Base-by-base conservation (phyloP, 1,140 invertebrate species). In the Drosophila pallidifrons region DNA sequence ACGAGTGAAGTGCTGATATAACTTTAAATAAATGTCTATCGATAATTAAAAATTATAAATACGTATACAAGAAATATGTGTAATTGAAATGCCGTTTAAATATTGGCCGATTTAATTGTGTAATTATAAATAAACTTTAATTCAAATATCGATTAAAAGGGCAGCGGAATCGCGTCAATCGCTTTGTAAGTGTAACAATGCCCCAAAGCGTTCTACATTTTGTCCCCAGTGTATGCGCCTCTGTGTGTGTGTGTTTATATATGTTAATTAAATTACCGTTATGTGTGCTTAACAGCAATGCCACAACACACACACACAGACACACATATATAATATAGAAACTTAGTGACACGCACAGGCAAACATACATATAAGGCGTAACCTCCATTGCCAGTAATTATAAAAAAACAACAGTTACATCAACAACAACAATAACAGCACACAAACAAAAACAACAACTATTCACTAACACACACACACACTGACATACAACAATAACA, bases 251-350 rank as follows among this genome's bases (percentile, higher is more conserved):
- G 59, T 75, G 77, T 78, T 81, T 77, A 80, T 82, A 77, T 71
- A 89, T 88, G 85, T 88, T 88, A 88, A 88, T 88, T 88, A 83
- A 88, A 88, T 88, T 88, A 88, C 78, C 85, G 85, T 88, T 88
- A 77, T 86, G 82, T 87, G 76, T 79, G 80, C 79, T 83, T 88
- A 78, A 75, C 83, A 81, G 58, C 78, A 72, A 68, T 79, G 51
- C 63, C 41, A 71, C 46, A 73, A 68, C 64, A 54, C 25, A 75
- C 51, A 78, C 35, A 65, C 46, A 49, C 35, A 55, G 49, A 64
- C 20, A 73, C 6, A 32, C 6, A 32, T 7, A 8, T 25, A 25
- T 25, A 25, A 25, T 25, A 25, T 25, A 32, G 30, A 5, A 38
- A 38, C 7, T 38, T 16, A 38, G 1, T 49, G 46, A 59, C 38